A percentile compares a stretch with the other conserved stretches of the same genome.
phyloP scores from a whole-genome alignment of 1,140 invertebrate genomes.

The Ceratosolen solmsi region DNA sequence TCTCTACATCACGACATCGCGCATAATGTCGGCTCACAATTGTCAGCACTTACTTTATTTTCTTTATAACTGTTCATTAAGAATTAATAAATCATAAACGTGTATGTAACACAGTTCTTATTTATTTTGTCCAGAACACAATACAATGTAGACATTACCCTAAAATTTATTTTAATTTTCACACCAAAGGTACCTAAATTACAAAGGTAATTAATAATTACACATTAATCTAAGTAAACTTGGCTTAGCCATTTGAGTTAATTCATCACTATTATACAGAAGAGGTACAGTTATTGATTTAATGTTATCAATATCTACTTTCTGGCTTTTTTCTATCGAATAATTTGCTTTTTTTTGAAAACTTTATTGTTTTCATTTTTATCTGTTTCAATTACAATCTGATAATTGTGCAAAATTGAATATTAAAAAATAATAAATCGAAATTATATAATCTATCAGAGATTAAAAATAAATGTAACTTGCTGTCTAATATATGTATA shows the following conservation, averaged over 20 bases:
- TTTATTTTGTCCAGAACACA: constrained; percentile 42
- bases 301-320: constrained; percentile 46
- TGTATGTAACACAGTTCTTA: constrained; percentile 36
- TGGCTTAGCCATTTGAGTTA: constrained; percentile 63
- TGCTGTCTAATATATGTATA: constrained; percentile 36
- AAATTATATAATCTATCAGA: constrained; percentile 3
- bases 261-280: constrained; percentile 68
- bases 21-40: constrained; percentile 41
- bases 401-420: constrained; percentile 8
- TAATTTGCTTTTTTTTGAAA: constrained; percentile 39
- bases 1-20: constrained; percentile 45
- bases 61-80: constrained; percentile 36
- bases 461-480: constrained; percentile 30
- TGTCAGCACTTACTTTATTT: constrained; percentile 49
- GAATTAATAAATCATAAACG: constrained; percentile 31
- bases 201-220: constrained; percentile 72
- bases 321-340: constrained; percentile 21
- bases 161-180: constrained; percentile 71
- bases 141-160: constrained; percentile 62
- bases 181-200: constrained; percentile 70
- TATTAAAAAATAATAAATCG: constrained; percentile 20
- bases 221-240: constrained; percentile 70
- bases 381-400: constrained; percentile 35
- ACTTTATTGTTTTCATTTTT: constrained; percentile 41
- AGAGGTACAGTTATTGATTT: constrained; percentile 65